Evolutionary conservation across 1,140 invertebrate genomes (phyloP).

Genomic region (Drosophila melanica): DNA sequence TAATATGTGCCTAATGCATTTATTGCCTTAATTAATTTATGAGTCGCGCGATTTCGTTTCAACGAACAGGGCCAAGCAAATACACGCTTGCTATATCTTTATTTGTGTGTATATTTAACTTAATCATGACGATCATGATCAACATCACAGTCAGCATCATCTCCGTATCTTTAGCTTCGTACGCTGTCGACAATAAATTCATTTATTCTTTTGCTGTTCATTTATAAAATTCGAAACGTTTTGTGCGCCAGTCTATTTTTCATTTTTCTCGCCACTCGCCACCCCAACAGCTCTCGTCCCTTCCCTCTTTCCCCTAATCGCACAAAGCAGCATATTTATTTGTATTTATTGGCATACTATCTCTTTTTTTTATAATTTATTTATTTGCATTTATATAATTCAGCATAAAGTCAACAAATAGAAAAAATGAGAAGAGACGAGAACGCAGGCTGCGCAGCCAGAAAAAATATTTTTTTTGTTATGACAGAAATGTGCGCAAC

Average conservation of each 20-base stretch:
- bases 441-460: background rate
- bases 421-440: background rate
- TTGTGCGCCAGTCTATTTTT: conserved; percentile 63
- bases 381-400: conserved; percentile 75
- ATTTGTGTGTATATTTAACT: conserved; percentile 15
- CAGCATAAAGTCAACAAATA: conserved; percentile 28
- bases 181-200: conserved; percentile 65
- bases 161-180: background rate
- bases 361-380: conserved; percentile 61
- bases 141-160: conserved; percentile 1
- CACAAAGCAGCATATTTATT: conserved; percentile 20
- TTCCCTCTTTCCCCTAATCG: background rate
- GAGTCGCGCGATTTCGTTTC: conserved; percentile 67
- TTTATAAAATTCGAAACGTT: conserved; percentile 71
- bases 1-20: conserved; percentile 26
- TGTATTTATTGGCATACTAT: conserved; percentile 32
- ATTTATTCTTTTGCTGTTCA: conserved; percentile 36
- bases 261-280: conserved; percentile 56
- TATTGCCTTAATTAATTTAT: conserved; percentile 77
- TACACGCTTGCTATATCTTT: conserved; percentile 25
- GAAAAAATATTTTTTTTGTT: conserved; percentile 71
- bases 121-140: conserved; percentile 12
- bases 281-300: background rate
- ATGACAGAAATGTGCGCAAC: conserved; percentile 75
- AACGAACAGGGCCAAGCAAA: conserved; percentile 24